Conservation (phyloP, 2,113 vertebrate genomes). For the Aplodontia rufa region DNA sequence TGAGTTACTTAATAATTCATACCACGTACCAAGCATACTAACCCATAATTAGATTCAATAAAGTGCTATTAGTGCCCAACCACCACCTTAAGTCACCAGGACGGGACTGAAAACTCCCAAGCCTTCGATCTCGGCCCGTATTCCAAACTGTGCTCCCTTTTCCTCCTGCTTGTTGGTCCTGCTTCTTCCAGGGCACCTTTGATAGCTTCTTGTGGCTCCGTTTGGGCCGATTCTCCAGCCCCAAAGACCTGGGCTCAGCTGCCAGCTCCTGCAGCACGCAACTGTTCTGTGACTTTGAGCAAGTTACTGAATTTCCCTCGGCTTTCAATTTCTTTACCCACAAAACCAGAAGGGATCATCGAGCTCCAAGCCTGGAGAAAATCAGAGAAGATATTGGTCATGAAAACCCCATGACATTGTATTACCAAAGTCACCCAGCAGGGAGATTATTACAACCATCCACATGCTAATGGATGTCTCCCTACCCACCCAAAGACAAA, state of each 20-base stretch:
- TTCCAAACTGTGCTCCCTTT: fast-evolving
- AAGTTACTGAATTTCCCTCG: not conserved
- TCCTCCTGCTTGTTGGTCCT: not conserved
- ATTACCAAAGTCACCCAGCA: not conserved
- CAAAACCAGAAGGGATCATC: not conserved
- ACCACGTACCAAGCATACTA: not conserved
- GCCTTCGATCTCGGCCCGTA: not conserved
- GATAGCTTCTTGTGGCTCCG: too few relatives aligned
- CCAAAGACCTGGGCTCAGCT: not conserved
- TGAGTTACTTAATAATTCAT: not conserved
- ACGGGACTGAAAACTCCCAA: not conserved
- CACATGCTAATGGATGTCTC: fast-evolving
- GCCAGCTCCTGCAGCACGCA: not conserved
- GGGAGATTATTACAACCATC: fast-evolving
- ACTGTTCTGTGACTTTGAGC: not conserved
- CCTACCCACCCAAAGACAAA: not conserved
- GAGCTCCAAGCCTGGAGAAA: not conserved
- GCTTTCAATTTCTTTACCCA: not conserved
- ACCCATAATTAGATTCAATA: not conserved
- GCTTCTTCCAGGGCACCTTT: not conserved
- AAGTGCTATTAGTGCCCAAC: not conserved
- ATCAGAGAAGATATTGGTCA: not conserved
- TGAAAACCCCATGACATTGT: not conserved
- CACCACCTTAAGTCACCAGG: not conserved
- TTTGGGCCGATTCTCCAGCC: not conserved